These are phyloP conservation scores for Drosophila biarmipes DNA, from an alignment of 1,140 invertebrate species.

Conservation along the genomic window DNA sequence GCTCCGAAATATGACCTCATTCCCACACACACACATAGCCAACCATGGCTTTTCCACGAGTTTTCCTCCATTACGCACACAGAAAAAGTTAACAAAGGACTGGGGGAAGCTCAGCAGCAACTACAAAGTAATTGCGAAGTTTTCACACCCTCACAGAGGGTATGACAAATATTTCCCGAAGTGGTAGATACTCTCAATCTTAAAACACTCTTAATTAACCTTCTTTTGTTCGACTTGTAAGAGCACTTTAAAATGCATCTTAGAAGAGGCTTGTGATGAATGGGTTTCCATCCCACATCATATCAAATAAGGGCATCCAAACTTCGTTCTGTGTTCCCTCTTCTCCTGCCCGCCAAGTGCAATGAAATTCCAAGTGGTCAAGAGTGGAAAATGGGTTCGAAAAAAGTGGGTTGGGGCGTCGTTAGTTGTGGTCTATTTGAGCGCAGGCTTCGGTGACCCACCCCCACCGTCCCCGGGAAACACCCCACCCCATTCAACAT, in stretches of 20 bases:
- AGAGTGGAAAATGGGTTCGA: slow-evolving; percentile 30
- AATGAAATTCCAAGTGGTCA: slow-evolving; percentile 66
- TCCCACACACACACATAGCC: slow-evolving; percentile 35
- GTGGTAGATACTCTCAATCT: too few species aligned
- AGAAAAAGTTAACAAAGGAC: slow-evolving; percentile 26
- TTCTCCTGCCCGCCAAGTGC: slow-evolving; percentile 39
- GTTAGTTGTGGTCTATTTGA: slow-evolving; percentile 48
- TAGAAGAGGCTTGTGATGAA: too few species aligned
- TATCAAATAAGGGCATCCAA: neutral
- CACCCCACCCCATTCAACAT: slow-evolving; percentile 13
- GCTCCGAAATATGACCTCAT: slow-evolving; percentile 79
- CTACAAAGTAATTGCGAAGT: slow-evolving; percentile 5
- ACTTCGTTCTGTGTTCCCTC: neutral
- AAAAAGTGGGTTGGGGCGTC: neutral
- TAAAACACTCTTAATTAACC: too few species aligned
- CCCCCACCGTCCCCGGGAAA: neutral
- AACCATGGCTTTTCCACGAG: slow-evolving; percentile 24
- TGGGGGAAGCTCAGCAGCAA: neutral
- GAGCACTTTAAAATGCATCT: too few species aligned
- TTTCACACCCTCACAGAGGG: neutral
- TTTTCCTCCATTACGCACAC: slow-evolving; percentile 26
- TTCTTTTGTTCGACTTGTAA: too few species aligned
- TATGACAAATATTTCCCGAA: too few species aligned
- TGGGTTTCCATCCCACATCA: too few species aligned
- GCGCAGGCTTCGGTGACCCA: slow-evolving; percentile 21